Conservation (phyloP, 1,140 invertebrate genomes). For the Drosophila bifasciata region DNA sequence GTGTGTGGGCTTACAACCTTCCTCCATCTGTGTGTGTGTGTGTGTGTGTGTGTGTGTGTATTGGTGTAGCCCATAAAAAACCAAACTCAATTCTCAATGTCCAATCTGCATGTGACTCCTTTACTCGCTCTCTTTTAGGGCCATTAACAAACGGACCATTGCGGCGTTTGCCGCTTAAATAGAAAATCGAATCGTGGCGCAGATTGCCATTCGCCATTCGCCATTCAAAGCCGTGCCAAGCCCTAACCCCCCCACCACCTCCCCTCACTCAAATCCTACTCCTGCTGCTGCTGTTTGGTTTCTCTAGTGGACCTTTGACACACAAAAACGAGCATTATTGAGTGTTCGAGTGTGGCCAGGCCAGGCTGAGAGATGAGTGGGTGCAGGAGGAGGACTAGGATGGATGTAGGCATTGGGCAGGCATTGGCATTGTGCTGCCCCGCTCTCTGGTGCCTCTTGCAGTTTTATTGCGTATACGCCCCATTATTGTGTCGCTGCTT, state of each 20-base stretch:
- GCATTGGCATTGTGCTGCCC: slow-evolving; percentile 41
- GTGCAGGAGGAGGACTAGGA: slow-evolving; percentile 1
- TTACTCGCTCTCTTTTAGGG: not conserved
- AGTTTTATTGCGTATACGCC: slow-evolving; percentile 77
- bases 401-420: slow-evolving; percentile 3
- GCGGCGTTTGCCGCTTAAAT: slow-evolving; percentile 22
- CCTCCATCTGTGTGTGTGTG: not conserved
- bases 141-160: slow-evolving; percentile 59
- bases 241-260: too few relatives aligned
- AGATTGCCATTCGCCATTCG: slow-evolving; percentile 14
- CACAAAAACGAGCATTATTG: slow-evolving; percentile 74
- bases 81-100: not conserved
- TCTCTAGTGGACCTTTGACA: slow-evolving; percentile 69
- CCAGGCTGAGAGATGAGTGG: too few relatives aligned
- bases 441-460: slow-evolving; percentile 33
- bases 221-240: slow-evolving; percentile 13
- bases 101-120: not conserved
- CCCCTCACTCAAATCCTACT: too few relatives aligned
- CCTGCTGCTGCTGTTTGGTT: slow-evolving; percentile 54
- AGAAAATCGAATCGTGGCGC: slow-evolving; percentile 46
- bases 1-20: too few relatives aligned
- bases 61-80: slow-evolving; percentile 23
- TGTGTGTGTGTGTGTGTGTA: not conserved
- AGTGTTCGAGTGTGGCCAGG: slow-evolving; percentile 56
- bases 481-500: slow-evolving; percentile 47